These are phyloP conservation scores for Eretmocerus hayati DNA, from an alignment of 2,888 invertebrate genomes.

Conservation along the genomic window DNA sequence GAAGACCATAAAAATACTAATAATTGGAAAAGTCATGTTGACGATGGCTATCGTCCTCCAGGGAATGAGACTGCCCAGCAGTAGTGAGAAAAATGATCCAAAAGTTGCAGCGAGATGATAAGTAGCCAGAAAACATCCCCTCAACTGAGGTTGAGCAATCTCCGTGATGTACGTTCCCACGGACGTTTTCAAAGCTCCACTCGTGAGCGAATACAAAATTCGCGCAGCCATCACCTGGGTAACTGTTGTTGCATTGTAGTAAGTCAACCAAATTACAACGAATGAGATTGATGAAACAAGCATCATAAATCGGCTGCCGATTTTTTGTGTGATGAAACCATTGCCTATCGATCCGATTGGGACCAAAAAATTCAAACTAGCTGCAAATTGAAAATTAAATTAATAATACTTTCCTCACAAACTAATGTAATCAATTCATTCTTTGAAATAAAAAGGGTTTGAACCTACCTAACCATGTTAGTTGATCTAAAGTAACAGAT, in stretches of 20 bases:
- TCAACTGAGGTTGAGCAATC: slow-evolving; percentile 7
- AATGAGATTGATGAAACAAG: not conserved
- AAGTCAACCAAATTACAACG: slow-evolving; percentile 5
- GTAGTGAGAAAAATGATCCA: slow-evolving; percentile 11
- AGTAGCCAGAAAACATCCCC: slow-evolving; percentile 7
- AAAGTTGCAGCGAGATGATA: slow-evolving; percentile 3
- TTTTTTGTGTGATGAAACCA: slow-evolving; percentile 4
- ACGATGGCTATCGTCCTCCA: slow-evolving; percentile 12
- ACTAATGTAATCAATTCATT: not conserved
- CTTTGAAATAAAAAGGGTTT: not conserved
- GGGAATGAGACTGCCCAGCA: slow-evolving; percentile 4
- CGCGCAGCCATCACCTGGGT: not conserved
- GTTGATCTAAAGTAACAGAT: slow-evolving; percentile 2
- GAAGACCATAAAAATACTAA: not conserved
- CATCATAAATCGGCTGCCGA: slow-evolving; percentile 8
- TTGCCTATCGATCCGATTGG: slow-evolving; percentile 9
- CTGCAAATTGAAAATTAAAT: slow-evolving; percentile 1
- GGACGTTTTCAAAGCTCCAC: slow-evolving; percentile 5
- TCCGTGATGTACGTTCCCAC: slow-evolving; percentile 11
- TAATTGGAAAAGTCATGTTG: slow-evolving; percentile 5
- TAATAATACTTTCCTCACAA: not conserved
- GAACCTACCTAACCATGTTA: slow-evolving; percentile 13
- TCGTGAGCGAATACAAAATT: not conserved
- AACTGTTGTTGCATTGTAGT: slow-evolving; percentile 1
- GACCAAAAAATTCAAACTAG: slow-evolving; percentile 8